These are phyloP conservation scores for Drosophila buzzatii DNA, from an alignment of 2,888 invertebrate genomes.

Conservation along the genomic window DNA sequence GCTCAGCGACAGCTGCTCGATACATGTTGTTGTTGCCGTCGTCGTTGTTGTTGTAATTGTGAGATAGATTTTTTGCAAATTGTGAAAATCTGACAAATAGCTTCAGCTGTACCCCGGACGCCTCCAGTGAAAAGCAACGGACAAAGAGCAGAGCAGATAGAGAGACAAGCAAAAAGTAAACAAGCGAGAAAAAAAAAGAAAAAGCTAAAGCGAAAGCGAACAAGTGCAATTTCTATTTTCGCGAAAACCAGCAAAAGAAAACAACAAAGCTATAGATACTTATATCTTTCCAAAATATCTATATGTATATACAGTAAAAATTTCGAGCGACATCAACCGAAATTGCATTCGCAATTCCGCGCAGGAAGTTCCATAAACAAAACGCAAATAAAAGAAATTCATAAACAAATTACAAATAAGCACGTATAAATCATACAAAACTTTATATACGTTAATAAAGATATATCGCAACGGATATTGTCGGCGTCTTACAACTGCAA, in stretches of 20 bases:
- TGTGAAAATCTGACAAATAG: constrained; percentile 55
- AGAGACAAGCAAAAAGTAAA: constrained; percentile 15
- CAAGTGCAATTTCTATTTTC: constrained; percentile 70
- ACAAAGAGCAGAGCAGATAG: constrained; percentile 11
- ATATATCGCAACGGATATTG: constrained; percentile 47
- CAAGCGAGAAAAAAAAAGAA: neutral
- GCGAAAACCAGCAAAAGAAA: constrained; percentile 29
- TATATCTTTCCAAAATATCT: neutral
- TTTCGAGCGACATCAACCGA: constrained; percentile 21
- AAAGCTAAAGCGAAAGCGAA: constrained; percentile 55
- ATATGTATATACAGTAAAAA: constrained; percentile 6
- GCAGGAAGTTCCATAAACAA: constrained; percentile 60
- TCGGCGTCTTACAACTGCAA: constrained; percentile 21
- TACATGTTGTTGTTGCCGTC: too few species aligned
- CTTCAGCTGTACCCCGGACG: neutral
- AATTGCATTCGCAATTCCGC: constrained; percentile 47
- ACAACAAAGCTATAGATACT: constrained; percentile 9
- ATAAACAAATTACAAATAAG: constrained; percentile 51
- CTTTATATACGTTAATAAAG: constrained; percentile 3
- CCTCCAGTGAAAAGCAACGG: constrained; percentile 32
- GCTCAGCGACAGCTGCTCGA: constrained; percentile 59
- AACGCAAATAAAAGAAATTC: constrained; percentile 46
- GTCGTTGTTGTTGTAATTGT: constrained; percentile 39
- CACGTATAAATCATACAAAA: constrained; percentile 10
- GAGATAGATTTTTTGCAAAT: constrained; percentile 46